A percentile compares a stretch with the other conserved stretches of the same genome.
These are phyloP conservation scores for Luperina nickerlii DNA, from an alignment of 2,888 invertebrate species.

Conservation along the genomic window DNA sequence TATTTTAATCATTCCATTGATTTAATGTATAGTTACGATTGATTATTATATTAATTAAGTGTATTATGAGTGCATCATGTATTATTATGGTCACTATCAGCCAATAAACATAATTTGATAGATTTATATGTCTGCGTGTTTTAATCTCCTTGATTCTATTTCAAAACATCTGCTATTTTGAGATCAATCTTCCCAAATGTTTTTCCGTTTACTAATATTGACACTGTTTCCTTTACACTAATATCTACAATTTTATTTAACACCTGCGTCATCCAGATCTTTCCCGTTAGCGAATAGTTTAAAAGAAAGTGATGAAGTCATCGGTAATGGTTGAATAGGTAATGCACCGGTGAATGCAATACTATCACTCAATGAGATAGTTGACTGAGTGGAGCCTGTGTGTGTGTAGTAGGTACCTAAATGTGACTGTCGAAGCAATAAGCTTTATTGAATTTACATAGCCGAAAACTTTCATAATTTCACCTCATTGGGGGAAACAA, in stretches of 20 bases:
- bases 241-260: background rate
- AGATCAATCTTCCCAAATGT: constrained; percentile 12
- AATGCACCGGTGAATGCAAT: constrained; percentile 24
- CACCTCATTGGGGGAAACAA: background rate
- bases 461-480: constrained; percentile 5
- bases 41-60: constrained; percentile 26
- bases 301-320: constrained; percentile 10
- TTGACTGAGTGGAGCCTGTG: constrained; percentile 18
- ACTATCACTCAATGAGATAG: constrained; percentile 23
- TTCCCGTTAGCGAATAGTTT: constrained; percentile 8
- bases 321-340: constrained; percentile 11
- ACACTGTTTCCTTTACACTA: background rate
- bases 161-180: background rate
- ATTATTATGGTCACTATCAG: constrained; percentile 29
- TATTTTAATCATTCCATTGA: constrained; percentile 47
- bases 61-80: constrained; percentile 12
- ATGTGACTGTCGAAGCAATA: constrained; percentile 19
- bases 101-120: constrained; percentile 41
- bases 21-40: background rate
- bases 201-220: background rate
- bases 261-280: background rate
- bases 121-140: constrained; percentile 10
- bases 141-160: constrained; percentile 21
- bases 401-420: constrained; percentile 6
- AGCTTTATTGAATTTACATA: background rate